A percentile compares a stretch with the other conserved stretches of the same genome.
These are phyloP conservation scores for Griposia aprilina DNA, from an alignment of 2,888 invertebrate genomes.

Conservation along the genomic window DNA sequence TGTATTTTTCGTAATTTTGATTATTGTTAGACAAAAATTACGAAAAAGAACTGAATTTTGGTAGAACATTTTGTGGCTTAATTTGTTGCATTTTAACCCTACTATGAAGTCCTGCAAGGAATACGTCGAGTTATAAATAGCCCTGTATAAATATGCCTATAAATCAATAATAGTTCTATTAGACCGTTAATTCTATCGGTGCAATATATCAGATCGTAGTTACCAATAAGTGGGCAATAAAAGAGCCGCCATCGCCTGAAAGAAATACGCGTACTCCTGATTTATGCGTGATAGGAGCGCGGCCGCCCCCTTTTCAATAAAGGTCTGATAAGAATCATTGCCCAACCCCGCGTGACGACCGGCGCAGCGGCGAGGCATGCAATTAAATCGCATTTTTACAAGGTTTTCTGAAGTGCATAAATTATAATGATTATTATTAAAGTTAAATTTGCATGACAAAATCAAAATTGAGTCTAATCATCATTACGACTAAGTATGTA, in stretches of 20 bases:
- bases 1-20: too few species aligned
- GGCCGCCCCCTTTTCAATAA: slow-evolving; percentile 87
- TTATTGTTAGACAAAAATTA: too few species aligned
- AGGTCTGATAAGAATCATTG: slow-evolving; percentile 88
- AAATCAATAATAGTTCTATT: slow-evolving; percentile 59
- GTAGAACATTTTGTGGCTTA: too few species aligned
- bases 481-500: neutral
- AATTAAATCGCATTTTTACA: slow-evolving; percentile 81
- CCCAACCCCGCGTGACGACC: slow-evolving; percentile 77
- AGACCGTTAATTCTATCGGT: slow-evolving; percentile 61
- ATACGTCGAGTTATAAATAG: too few species aligned
- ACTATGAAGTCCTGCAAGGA: too few species aligned
- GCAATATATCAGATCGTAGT: slow-evolving; percentile 78
- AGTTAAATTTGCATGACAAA: neutral
- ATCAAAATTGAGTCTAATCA: neutral
- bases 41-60: too few species aligned
- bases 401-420: slow-evolving; percentile 35
- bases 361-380: slow-evolving; percentile 79
- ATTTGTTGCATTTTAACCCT: too few species aligned
- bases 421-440: slow-evolving; percentile 12
- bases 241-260: slow-evolving; percentile 77
- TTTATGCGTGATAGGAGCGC: slow-evolving; percentile 88
- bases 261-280: slow-evolving; percentile 83
- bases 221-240: slow-evolving; percentile 88
- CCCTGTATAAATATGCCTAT: slow-evolving; percentile 7